Evolutionary conservation across 2,113 vertebrate genomes (phyloP).

Genomic region (Passer domesticus): DNA sequence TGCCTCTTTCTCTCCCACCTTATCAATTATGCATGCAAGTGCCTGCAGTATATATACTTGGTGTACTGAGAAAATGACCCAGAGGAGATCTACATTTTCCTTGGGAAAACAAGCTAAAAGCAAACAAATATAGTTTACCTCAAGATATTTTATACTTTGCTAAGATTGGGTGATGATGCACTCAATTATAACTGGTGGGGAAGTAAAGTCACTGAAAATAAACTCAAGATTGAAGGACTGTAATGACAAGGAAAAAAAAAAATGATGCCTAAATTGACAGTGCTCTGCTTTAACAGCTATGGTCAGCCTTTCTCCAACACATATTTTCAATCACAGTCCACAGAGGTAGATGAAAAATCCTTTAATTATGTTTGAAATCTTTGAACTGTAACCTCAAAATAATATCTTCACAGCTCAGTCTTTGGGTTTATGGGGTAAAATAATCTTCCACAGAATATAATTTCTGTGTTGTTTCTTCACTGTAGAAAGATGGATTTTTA

Average conservation of each 20-base stretch:
- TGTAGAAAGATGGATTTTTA: background rate
- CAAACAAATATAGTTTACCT: background rate
- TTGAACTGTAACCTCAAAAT: conserved; percentile 26
- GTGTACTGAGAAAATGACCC: background rate
- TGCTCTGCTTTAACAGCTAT: background rate
- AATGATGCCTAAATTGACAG: background rate
- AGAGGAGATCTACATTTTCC: background rate
- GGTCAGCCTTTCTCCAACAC: background rate
- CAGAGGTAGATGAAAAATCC: conserved; percentile 4
- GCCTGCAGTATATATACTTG: background rate
- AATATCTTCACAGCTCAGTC: background rate
- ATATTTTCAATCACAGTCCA: conserved; percentile 15
- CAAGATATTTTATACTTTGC: background rate
- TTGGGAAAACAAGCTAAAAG: background rate
- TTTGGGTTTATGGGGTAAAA: background rate
- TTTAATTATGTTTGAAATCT: conserved; percentile 27
- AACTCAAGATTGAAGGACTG: background rate
- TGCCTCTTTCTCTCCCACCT: background rate
- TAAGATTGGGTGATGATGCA: background rate
- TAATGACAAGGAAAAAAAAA: background rate
- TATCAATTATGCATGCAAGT: conserved; percentile 33
- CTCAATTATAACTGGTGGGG: background rate
- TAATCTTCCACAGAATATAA: background rate
- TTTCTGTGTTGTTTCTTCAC: background rate
- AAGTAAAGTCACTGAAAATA: background rate